phyloP scores from a whole-genome alignment of 2,888 invertebrate genomes.

The Cryptocephalus primarius region DNA sequence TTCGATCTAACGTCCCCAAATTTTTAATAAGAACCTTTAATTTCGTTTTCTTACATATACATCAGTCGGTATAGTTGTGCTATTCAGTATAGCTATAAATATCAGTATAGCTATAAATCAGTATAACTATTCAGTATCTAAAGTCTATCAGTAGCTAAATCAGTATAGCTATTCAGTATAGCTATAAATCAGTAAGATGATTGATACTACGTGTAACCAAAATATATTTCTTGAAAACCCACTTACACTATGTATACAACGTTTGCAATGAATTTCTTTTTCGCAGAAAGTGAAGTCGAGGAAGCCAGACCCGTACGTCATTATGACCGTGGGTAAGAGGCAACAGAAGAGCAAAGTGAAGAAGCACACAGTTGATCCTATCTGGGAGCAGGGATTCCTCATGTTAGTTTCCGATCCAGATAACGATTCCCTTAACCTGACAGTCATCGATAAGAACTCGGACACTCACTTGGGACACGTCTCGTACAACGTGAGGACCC shows the following conservation, averaged over 20 bases:
- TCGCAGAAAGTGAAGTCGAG: constrained; percentile 50
- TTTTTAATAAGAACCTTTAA: no score
- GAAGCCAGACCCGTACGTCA: constrained; percentile 72
- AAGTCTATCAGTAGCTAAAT: no score
- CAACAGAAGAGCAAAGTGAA: constrained; percentile 57
- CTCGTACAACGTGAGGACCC: constrained; percentile 51
- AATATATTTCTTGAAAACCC: no score
- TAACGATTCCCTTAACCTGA: constrained; percentile 68
- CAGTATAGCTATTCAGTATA: no score
- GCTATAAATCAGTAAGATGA: background rate
- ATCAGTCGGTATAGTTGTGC: no score
- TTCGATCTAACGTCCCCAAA: no score
- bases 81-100: no score
- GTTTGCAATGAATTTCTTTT: constrained; percentile 1
- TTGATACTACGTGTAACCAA: no score
- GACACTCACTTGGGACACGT: constrained; percentile 58
- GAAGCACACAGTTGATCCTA: constrained; percentile 73
- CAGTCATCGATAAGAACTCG: constrained; percentile 73
- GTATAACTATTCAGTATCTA: no score
- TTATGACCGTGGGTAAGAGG: constrained; percentile 64
- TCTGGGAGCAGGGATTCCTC: constrained; percentile 87
- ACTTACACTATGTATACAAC: background rate
- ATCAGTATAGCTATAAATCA: no score
- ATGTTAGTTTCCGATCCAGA: constrained; percentile 84
- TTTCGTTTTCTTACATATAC: no score